These are phyloP conservation scores for Sebastes taczanowskii DNA, from an alignment of 2,797 vertebrate genomes.

Conservation along the genomic window DNA sequence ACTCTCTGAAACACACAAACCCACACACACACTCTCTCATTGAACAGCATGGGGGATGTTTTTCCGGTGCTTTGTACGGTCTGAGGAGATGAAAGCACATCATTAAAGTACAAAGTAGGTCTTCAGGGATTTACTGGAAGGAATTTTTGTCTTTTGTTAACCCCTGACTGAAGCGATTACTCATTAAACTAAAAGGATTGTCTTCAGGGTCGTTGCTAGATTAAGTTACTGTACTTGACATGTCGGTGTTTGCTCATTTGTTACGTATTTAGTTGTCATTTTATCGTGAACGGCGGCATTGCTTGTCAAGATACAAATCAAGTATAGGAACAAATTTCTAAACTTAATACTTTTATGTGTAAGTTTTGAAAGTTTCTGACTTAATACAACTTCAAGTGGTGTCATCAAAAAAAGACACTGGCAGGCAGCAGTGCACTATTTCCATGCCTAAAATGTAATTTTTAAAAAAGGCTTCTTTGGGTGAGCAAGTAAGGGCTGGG, in stretches of 20 bases:
- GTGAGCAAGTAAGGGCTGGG: not conserved
- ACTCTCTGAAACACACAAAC: slow-evolving; percentile 34
- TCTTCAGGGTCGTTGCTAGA: slow-evolving; percentile 22
- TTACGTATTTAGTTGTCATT: not conserved
- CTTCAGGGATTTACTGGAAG: slow-evolving; percentile 77
- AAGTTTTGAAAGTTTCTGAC: not conserved
- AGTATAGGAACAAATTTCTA: not conserved
- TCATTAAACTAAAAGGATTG: slow-evolving; percentile 49
- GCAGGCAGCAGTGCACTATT: not conserved
- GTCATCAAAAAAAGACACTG: not conserved
- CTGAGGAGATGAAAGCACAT: slow-evolving; percentile 79
- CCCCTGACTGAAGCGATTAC: slow-evolving; percentile 65
- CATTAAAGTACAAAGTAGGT: slow-evolving; percentile 80
- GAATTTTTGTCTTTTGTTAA: slow-evolving; percentile 70
- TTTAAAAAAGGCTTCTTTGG: not conserved
- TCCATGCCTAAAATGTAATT: not conserved
- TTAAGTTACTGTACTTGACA: slow-evolving; percentile 37
- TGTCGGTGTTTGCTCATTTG: slow-evolving; percentile 29
- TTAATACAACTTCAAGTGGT: slow-evolving; percentile 14
- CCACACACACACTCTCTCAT: slow-evolving; percentile 58
- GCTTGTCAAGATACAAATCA: not conserved
- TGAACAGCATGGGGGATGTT: slow-evolving; percentile 72
- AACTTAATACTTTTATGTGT: not conserved
- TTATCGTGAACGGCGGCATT: not conserved
- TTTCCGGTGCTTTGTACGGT: slow-evolving; percentile 74